phyloP scores from a whole-genome alignment of 2,113 vertebrate species.

The Chlorocebus sabaeus region DNA sequence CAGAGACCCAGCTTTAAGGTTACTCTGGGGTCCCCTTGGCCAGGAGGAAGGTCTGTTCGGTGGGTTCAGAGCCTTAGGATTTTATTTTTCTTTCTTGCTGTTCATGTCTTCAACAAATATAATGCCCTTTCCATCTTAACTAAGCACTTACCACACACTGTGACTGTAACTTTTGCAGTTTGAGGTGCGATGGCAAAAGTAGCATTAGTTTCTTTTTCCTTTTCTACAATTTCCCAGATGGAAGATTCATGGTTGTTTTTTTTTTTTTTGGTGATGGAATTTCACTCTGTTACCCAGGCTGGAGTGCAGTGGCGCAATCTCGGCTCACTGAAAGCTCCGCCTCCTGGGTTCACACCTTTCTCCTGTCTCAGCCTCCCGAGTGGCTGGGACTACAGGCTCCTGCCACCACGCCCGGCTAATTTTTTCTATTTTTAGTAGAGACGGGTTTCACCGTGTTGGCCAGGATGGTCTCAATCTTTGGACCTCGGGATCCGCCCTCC shows the following conservation, averaged over 20 bases:
- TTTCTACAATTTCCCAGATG: neutral
- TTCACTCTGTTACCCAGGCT: too few relatives aligned
- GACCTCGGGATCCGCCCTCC: too few relatives aligned
- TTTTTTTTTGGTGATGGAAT: too few relatives aligned
- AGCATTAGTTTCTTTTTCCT: neutral
- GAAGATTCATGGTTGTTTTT: neutral
- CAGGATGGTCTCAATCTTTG: too few relatives aligned
- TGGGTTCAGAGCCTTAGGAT: neutral
- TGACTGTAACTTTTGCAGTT: neutral
- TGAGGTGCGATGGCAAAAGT: neutral
- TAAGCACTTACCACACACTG: neutral
- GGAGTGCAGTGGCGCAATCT: too few relatives aligned
- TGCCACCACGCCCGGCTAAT: fast-evolving
- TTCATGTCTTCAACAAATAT: neutral
- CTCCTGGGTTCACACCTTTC: fast-evolving
- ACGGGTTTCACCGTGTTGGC: too few relatives aligned
- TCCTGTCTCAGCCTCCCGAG: too few relatives aligned
- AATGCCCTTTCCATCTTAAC: neutral
- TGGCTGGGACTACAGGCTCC: too few relatives aligned
- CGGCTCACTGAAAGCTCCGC: too few relatives aligned
- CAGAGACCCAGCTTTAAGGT: neutral
- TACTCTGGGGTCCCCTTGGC: neutral
- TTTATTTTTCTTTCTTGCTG: neutral
- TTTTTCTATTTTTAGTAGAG: too few relatives aligned
- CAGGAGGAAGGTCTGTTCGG: neutral